These are phyloP conservation scores for Notodonta ziczac DNA, from an alignment of 2,888 invertebrate genomes.

Conservation along the genomic window DNA sequence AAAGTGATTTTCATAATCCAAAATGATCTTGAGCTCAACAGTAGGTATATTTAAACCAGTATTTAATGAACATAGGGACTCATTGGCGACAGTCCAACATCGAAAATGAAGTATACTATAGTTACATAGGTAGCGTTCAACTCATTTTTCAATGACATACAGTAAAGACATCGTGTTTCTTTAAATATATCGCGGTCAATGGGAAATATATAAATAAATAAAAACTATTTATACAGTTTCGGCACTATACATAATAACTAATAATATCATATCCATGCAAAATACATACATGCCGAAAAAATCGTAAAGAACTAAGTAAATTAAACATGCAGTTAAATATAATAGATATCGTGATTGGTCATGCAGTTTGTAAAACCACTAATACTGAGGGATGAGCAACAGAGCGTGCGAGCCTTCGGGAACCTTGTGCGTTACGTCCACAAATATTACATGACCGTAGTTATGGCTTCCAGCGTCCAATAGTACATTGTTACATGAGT, in stretches of 20 bases:
- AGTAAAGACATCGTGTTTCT: conserved; percentile 29
- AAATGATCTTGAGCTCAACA: conserved; percentile 19
- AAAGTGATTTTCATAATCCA: conserved; percentile 12
- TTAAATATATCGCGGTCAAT: conserved; percentile 21
- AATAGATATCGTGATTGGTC: conserved; percentile 27
- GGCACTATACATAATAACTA: conserved; percentile 14
- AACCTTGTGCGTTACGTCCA: conserved; percentile 60
- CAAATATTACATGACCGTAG: conserved; percentile 51
- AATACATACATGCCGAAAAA: conserved; percentile 10
- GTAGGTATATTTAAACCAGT: conserved; percentile 18
- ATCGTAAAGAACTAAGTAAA: neutral
- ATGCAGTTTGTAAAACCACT: conserved; percentile 36
- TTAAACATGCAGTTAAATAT: conserved; percentile 15
- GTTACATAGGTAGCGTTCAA: conserved; percentile 39
- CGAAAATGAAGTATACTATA: conserved; percentile 33
- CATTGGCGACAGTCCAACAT: conserved; percentile 59
- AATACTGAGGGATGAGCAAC: conserved; percentile 33
- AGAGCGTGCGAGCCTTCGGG: conserved; percentile 54
- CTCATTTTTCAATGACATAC: conserved; percentile 48
- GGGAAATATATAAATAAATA: conserved; percentile 15
- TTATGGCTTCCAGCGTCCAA: conserved; percentile 62
- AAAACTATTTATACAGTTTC: conserved; percentile 9
- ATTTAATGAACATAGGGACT: conserved; percentile 40
- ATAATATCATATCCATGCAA: conserved; percentile 37
- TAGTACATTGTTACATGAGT: too few relatives aligned